These are phyloP conservation scores for Porites divaricata DNA, from an alignment of 92 coral and sea anemone species.

Conservation along the genomic window DNA sequence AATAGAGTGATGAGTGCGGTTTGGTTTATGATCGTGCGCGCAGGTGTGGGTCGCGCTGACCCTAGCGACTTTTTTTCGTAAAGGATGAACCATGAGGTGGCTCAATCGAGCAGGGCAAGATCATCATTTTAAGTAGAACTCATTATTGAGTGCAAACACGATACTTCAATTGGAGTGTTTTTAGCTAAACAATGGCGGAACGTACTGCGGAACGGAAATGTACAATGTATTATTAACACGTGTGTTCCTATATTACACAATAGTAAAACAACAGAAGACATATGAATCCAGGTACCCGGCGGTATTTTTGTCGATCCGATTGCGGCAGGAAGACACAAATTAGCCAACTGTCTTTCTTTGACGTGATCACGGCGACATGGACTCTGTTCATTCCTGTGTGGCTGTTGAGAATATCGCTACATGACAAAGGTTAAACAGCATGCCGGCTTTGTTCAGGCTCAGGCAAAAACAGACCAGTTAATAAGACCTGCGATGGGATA, in stretches of 20 bases:
- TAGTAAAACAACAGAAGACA: slow-evolving; percentile 28
- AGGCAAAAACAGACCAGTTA: not conserved
- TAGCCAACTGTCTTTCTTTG: slow-evolving; percentile 3
- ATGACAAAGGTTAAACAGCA: not conserved
- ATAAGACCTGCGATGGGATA: not conserved
- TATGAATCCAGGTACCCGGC: not conserved
- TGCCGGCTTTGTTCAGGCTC: not conserved
- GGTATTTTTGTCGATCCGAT: not conserved
- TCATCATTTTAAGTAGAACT: slow-evolving; percentile 26
- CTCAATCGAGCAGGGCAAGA: slow-evolving; percentile 5
- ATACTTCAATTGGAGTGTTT: slow-evolving; percentile 45
- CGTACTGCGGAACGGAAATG: slow-evolving; percentile 46
- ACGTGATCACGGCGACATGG: not conserved
- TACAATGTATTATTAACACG: slow-evolving; percentile 39
- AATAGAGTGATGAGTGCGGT: slow-evolving; percentile 28
- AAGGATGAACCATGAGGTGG: slow-evolving; percentile 1
- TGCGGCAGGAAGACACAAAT: slow-evolving; percentile 12
- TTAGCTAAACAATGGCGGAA: slow-evolving; percentile 24
- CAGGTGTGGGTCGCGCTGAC: not conserved
- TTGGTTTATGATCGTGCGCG: slow-evolving; percentile 6
- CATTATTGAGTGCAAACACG: slow-evolving; percentile 32
- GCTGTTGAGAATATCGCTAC: not conserved
- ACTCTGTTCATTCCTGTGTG: not conserved
- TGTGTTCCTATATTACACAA: slow-evolving; percentile 13
- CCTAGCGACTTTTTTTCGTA: slow-evolving; percentile 11